Percentiles rank a stretch among this genome's conserved stretches.
phyloP scores from a whole-genome alignment of 2,888 invertebrate genomes.

The Sclerodermus sp. region DNA sequence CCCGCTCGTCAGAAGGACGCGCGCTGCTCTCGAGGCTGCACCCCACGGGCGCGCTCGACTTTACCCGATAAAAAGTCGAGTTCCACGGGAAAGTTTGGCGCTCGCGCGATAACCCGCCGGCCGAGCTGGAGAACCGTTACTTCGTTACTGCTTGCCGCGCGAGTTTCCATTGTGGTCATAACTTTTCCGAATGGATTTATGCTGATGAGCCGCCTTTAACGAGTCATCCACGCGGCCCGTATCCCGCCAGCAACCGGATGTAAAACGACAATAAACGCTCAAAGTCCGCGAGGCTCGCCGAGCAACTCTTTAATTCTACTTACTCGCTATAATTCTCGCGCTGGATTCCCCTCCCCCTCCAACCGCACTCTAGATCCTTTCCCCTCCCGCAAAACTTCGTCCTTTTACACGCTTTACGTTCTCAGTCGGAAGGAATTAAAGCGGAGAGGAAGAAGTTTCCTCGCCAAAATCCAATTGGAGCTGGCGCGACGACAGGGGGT shows the following conservation, averaged over 20 bases:
- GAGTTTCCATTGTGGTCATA: constrained; percentile 16
- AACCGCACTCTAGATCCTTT: no score
- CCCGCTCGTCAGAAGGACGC: no score
- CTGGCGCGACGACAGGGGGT: no score
- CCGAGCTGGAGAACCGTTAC: constrained; percentile 8
- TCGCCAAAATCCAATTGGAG: no score
- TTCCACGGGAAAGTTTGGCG: not conserved
- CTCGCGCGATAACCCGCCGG: not conserved
- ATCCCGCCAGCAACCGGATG: not conserved
- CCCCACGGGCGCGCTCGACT: constrained; percentile 1
- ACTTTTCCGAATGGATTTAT: constrained; percentile 27
- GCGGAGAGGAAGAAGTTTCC: no score
- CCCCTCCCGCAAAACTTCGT: no score
- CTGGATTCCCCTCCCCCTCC: no score
- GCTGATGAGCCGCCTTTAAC: constrained; percentile 18
- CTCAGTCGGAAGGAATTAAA: no score
- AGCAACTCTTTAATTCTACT: constrained; percentile 1
- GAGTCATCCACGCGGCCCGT: constrained; percentile 3
- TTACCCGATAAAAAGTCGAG: constrained; percentile 14
- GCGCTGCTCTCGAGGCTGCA: no score
- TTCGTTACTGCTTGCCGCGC: constrained; percentile 4
- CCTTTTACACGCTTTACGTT: no score
- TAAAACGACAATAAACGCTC: constrained; percentile 6
- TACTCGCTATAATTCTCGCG: no score
- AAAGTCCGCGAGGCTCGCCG: not conserved